Conservation (phyloP, 1,140 invertebrate genomes). For the Stratiolaelaps scimitus region DNA sequence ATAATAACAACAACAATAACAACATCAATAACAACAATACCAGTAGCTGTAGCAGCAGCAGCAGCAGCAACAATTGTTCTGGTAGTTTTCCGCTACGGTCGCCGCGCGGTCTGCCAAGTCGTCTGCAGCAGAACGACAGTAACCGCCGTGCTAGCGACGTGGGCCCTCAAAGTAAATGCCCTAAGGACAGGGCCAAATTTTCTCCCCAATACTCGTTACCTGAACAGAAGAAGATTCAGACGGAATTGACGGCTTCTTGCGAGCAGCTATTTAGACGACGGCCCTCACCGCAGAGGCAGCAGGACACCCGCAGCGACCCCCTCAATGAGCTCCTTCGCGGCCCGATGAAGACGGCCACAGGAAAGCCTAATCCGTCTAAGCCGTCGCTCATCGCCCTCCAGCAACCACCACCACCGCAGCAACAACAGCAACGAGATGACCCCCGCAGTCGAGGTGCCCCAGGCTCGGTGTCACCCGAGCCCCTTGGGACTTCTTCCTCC, state of each 20-base stretch:
- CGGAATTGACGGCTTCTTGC: constrained; percentile 18
- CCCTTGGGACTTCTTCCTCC: background rate
- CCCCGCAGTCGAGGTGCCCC: background rate
- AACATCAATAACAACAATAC: too few species aligned
- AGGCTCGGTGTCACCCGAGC: constrained; percentile 5
- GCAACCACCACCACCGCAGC: too few species aligned
- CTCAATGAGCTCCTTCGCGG: constrained; percentile 14
- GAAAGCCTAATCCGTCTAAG: too few species aligned
- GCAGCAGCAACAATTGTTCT: background rate
- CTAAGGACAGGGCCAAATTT: constrained; percentile 20
- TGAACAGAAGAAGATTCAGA: constrained; percentile 26
- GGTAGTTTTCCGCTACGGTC: background rate
- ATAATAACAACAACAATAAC: constrained; percentile 1
- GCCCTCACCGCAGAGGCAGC: constrained; percentile 25
- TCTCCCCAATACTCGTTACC: constrained; percentile 29
- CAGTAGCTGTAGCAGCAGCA: background rate
- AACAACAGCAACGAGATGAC: too few species aligned
- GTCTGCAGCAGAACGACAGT: background rate
- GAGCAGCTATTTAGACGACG: constrained; percentile 26
- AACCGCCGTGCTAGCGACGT: constrained; percentile 19
- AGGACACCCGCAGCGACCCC: constrained; percentile 16
- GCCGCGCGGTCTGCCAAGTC: background rate
- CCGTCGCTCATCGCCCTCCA: too few species aligned
- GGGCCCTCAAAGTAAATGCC: constrained; percentile 28
- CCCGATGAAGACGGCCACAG: background rate